Conservation (phyloP, 2,888 invertebrate genomes). For the Ophraella communa region DNA sequence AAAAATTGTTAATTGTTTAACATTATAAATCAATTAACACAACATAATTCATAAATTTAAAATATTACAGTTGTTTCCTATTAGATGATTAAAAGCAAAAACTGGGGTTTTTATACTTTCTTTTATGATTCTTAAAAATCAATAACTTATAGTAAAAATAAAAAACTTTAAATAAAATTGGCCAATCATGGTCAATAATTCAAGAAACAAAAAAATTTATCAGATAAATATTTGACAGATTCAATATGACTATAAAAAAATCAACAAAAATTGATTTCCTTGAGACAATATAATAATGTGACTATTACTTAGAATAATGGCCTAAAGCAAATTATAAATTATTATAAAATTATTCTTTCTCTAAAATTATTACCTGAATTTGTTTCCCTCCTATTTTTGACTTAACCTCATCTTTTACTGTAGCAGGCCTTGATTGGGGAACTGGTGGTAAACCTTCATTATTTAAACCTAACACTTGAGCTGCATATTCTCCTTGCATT, state of each 20-base stretch:
- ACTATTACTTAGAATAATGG: too few relatives aligned
- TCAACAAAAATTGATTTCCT: too few relatives aligned
- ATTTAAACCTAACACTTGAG: conserved; percentile 81
- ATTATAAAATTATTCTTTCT: conserved; percentile 8
- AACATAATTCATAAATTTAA: not conserved
- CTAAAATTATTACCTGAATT: conserved; percentile 14
- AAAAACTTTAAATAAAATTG: too few relatives aligned
- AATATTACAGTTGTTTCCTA: not conserved
- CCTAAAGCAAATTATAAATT: not conserved
- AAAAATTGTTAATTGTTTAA: not conserved
- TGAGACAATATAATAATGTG: too few relatives aligned
- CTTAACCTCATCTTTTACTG: conserved; percentile 21
- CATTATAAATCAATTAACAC: not conserved
- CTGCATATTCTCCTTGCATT: conserved; percentile 86
- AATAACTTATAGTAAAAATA: too few relatives aligned
- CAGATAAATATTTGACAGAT: too few relatives aligned
- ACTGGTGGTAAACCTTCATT: conserved; percentile 59
- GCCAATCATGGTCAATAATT: too few relatives aligned
- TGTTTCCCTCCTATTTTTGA: conserved; percentile 9
- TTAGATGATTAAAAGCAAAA: not conserved
- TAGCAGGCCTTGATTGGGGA: conserved; percentile 2
- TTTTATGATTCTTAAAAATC: too few relatives aligned
- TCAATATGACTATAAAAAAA: too few relatives aligned
- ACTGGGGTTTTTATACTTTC: too few relatives aligned
- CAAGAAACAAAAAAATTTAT: too few relatives aligned